Evolutionary conservation across 92 coral and sea anemone genomes (phyloP).

Genomic region (Hydrozoanthus gracilis): DNA sequence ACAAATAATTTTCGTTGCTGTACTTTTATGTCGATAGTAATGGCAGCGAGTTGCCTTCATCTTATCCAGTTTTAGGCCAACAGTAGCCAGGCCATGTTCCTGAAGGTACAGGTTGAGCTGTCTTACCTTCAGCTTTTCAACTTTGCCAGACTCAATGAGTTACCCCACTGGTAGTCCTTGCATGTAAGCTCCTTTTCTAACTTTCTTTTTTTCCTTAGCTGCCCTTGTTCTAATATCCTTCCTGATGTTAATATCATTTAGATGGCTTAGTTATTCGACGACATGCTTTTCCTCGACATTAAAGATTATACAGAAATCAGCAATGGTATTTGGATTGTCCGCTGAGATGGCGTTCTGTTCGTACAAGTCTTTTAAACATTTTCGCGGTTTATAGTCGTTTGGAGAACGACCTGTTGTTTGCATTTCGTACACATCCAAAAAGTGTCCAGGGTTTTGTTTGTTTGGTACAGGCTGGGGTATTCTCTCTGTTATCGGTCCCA

Average conservation of each 20-base stretch:
- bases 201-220: too few species aligned
- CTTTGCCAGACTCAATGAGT: too few species aligned
- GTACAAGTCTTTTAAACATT: slow-evolving; percentile 35
- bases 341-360: neutral
- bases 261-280: neutral
- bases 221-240: too few species aligned
- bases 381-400: slow-evolving; percentile 33
- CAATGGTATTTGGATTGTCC: too few species aligned
- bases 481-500: slow-evolving; percentile 44
- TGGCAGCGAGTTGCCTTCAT: slow-evolving; percentile 44
- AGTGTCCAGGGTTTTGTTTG: slow-evolving; percentile 28
- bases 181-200: too few species aligned
- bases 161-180: too few species aligned
- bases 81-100: slow-evolving; percentile 39
- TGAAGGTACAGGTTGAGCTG: slow-evolving; percentile 39
- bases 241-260: slow-evolving; percentile 2
- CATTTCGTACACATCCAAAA: neutral
- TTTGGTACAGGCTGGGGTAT: slow-evolving; percentile 44
- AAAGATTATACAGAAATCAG: too few species aligned
- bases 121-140: slow-evolving; percentile 13
- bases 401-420: slow-evolving; percentile 12
- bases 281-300: slow-evolving; percentile 17
- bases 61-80: slow-evolving; percentile 34
- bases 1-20: slow-evolving; percentile 15
- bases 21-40: slow-evolving; percentile 35